These are phyloP conservation scores for Irena cyanogastra DNA, from an alignment of 2,113 vertebrate species.

Conservation along the genomic window DNA sequence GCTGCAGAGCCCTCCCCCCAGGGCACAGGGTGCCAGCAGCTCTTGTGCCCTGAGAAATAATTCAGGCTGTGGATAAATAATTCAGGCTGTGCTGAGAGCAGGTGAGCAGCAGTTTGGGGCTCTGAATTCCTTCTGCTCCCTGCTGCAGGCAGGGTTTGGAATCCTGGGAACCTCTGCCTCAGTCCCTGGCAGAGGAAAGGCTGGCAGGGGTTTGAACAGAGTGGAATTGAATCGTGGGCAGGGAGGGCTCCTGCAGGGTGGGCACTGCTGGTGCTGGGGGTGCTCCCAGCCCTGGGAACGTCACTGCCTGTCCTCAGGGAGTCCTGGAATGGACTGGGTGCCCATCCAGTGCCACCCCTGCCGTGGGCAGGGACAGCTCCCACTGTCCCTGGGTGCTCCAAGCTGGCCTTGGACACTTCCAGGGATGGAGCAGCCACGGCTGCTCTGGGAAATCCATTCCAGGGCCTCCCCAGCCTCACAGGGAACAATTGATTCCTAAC, in stretches of 20 bases:
- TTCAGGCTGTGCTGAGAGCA: neutral
- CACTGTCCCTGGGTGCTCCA: neutral
- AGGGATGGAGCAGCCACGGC: neutral
- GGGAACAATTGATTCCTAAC: neutral
- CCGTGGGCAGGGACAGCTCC: neutral
- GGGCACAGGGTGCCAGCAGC: neutral
- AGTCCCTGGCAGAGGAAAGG: slow-evolving; percentile 34
- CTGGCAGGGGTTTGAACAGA: neutral
- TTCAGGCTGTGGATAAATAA: neutral
- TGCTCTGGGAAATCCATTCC: neutral
- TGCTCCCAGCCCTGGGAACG: neutral
- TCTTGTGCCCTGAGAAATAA: rapidly evolving
- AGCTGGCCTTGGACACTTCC: neutral
- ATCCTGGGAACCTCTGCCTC: slow-evolving; percentile 54
- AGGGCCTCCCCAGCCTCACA: neutral
- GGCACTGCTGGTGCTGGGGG: neutral
- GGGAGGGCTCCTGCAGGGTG: neutral
- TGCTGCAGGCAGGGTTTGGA: neutral
- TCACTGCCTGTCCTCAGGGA: neutral
- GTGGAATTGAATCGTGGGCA: too few species aligned
- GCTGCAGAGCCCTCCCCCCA: neutral
- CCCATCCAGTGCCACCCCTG: neutral
- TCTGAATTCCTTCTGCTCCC: neutral
- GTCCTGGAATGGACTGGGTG: neutral
- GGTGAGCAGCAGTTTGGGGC: neutral